These are phyloP conservation scores for Apodemia hepburni DNA, from an alignment of 2,888 invertebrate species.

Conservation along the genomic window DNA sequence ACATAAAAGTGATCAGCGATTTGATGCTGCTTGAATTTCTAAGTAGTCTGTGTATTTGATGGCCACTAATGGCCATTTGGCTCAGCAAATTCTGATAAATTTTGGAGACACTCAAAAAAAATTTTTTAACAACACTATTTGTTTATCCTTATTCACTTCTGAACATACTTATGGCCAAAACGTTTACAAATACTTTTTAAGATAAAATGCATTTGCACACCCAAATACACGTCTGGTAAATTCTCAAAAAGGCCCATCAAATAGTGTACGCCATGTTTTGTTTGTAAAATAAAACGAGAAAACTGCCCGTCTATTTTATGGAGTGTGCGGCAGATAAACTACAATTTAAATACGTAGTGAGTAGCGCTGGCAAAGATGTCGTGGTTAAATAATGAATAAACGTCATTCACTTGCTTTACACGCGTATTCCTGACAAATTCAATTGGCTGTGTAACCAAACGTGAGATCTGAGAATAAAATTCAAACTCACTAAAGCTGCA, in stretches of 20 bases:
- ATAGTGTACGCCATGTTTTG: neutral
- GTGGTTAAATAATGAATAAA: neutral
- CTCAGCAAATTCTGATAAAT: no score
- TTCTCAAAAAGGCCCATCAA: neutral
- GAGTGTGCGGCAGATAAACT: conserved; percentile 26
- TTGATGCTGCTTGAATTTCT: no score
- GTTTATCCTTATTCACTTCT: no score
- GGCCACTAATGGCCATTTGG: no score
- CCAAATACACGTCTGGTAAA: no score
- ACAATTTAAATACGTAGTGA: conserved; percentile 26
- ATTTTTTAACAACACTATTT: no score
- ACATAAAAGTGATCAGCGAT: no score
- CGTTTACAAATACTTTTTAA: no score
- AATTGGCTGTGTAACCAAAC: neutral
- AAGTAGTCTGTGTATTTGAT: no score
- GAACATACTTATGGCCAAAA: no score
- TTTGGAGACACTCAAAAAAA: no score
- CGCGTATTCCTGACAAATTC: neutral
- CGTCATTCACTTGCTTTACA: neutral
- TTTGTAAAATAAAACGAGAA: neutral
- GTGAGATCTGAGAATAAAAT: neutral
- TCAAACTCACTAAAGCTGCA: neutral
- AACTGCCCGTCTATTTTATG: conserved; percentile 19
- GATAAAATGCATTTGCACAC: no score
- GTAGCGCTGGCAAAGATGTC: conserved; percentile 1